Percentiles rank a stretch among this genome's conserved stretches.
Evolutionary conservation across 2,888 invertebrate species (phyloP).

Genomic region (Pandemis heparana): DNA sequence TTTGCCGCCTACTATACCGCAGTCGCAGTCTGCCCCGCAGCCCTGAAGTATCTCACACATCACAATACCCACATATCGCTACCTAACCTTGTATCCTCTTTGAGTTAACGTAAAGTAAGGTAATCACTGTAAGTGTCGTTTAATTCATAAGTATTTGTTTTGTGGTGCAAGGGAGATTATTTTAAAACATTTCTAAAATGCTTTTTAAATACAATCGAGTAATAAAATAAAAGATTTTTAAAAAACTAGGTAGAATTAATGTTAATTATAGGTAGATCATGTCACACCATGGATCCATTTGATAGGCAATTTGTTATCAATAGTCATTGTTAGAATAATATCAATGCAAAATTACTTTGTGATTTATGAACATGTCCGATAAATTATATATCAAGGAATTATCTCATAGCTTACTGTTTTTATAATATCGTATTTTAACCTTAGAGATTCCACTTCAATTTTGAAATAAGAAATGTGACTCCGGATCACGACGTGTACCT

Average conservation of each 20-base stretch:
- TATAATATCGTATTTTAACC: slow-evolving; percentile 77
- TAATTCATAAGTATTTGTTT: slow-evolving; percentile 67
- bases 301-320: slow-evolving; percentile 78
- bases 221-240: slow-evolving; percentile 67
- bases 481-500: slow-evolving; percentile 74
- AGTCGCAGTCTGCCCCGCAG: background rate
- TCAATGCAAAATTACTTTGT: slow-evolving; percentile 74
- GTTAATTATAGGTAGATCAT: slow-evolving; percentile 71
- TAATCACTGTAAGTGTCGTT: slow-evolving; percentile 72
- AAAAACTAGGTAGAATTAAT: slow-evolving; percentile 69
- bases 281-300: slow-evolving; percentile 67
- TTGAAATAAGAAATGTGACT: slow-evolving; percentile 75
- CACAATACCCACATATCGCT: slow-evolving; percentile 60
- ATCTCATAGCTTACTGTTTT: slow-evolving; percentile 78
- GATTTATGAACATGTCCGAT: slow-evolving; percentile 72
- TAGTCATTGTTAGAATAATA: slow-evolving; percentile 77
- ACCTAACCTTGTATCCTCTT: slow-evolving; percentile 57
- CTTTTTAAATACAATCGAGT: slow-evolving; percentile 73
- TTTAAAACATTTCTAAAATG: slow-evolving; percentile 77
- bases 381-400: slow-evolving; percentile 70
- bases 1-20: too few species aligned
- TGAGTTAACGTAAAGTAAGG: slow-evolving; percentile 52
- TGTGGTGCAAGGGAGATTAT: slow-evolving; percentile 78
- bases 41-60: slow-evolving; percentile 43
- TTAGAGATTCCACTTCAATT: slow-evolving; percentile 75